Evolutionary conservation across 2,888 invertebrate species (phyloP).

Genomic region (Tubulanus polymorphus): DNA sequence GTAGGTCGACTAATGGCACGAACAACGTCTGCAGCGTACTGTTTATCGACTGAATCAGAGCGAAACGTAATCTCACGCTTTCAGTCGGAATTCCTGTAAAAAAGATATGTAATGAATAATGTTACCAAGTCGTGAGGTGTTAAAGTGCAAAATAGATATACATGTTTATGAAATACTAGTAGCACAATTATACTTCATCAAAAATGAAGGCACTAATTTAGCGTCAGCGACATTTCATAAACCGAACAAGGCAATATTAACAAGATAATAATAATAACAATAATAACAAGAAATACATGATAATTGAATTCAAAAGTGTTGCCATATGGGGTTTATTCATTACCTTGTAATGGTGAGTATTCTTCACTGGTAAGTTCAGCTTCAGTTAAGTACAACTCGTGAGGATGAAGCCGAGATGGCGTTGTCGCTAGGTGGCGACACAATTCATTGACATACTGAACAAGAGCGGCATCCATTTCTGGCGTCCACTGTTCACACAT

Average conservation of each 20-base stretch:
- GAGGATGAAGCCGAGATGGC: slow-evolving; percentile 45
- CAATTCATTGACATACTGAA: slow-evolving; percentile 38
- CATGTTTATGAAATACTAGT: too few relatives aligned
- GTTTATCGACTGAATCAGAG: slow-evolving; percentile 46
- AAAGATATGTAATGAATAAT: too few relatives aligned
- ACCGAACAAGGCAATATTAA: too few relatives aligned
- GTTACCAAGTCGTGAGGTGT: too few relatives aligned
- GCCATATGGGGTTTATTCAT: too few relatives aligned
- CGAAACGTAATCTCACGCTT: slow-evolving; percentile 43
- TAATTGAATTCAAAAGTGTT: too few relatives aligned
- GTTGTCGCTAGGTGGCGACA: slow-evolving; percentile 41
- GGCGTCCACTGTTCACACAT: slow-evolving; percentile 45
- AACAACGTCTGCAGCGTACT: slow-evolving; percentile 45
- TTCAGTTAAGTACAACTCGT: slow-evolving; percentile 42
- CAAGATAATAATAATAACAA: too few relatives aligned
- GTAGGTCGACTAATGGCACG: slow-evolving; percentile 46
- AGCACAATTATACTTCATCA: too few relatives aligned
- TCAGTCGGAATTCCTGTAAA: slow-evolving; percentile 42
- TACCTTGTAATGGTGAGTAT: slow-evolving; percentile 43
- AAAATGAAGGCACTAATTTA: too few relatives aligned
- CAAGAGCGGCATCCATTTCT: slow-evolving; percentile 45
- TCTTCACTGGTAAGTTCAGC: slow-evolving; percentile 33
- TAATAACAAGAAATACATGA: too few relatives aligned
- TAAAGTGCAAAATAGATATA: too few relatives aligned
- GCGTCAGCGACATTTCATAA: too few relatives aligned